Evolutionary conservation across 2,113 vertebrate genomes (phyloP).

Genomic region (Octodon degus): DNA sequence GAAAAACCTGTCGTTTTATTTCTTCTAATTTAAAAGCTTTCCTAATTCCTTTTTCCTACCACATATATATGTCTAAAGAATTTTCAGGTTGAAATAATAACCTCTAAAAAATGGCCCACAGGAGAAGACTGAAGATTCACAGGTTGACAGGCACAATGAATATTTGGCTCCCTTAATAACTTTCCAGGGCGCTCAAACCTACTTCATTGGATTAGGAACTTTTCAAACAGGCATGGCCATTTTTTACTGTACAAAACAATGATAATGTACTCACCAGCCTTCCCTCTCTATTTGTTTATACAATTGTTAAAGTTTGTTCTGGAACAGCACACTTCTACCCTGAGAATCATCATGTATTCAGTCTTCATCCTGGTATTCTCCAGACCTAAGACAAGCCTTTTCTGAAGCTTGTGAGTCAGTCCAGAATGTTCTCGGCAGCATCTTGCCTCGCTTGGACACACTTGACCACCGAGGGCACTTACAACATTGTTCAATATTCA

Average conservation of each 20-base stretch:
- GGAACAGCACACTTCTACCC: conserved; percentile 39
- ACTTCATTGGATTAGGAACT: not conserved
- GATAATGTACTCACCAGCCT: not conserved
- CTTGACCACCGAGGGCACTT: not conserved
- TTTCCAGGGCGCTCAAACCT: conserved; percentile 22
- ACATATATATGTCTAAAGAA: conserved; percentile 77
- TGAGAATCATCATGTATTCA: not conserved
- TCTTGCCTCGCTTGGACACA: not conserved
- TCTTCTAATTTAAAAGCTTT: conserved; percentile 79
- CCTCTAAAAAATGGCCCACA: conserved; percentile 65
- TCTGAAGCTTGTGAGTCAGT: not conserved
- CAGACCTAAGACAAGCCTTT: not conserved
- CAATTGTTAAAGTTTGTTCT: not conserved
- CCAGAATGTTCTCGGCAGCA: not conserved
- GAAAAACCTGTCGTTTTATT: conserved; percentile 72
- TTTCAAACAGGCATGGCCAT: conserved; percentile 26
- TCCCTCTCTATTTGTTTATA: conserved; percentile 18
- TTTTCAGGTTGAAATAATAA: conserved; percentile 79
- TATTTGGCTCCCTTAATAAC: conserved; percentile 65
- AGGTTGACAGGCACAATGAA: conserved; percentile 46
- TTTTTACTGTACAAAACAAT: conserved; percentile 15
- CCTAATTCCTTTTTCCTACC: conserved; percentile 75
- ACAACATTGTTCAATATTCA: not conserved
- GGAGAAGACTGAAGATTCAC: conserved; percentile 5
- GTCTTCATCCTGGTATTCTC: accelerated